Evolutionary conservation across 2,888 invertebrate genomes (phyloP).

Genomic region (Rhagophthalmus giganteus): DNA sequence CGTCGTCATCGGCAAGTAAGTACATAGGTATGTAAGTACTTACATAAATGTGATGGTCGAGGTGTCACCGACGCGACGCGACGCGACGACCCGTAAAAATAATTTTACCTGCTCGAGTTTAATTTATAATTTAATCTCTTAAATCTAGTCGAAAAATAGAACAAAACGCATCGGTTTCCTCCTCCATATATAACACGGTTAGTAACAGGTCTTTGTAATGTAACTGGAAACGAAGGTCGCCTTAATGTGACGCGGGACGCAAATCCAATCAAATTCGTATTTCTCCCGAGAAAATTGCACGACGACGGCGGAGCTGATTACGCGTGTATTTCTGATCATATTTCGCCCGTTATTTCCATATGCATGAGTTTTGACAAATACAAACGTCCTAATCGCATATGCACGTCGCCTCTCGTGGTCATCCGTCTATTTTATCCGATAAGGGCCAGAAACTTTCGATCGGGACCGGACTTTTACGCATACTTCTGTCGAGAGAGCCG

Average conservation of each 20-base stretch:
- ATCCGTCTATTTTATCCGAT: constrained; percentile 46
- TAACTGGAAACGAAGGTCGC: constrained; percentile 25
- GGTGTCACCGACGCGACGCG: too few species aligned
- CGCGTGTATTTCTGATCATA: constrained; percentile 42
- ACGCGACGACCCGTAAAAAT: too few species aligned
- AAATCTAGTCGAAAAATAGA: neutral
- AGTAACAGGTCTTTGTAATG: constrained; percentile 20
- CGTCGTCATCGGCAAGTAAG: too few species aligned
- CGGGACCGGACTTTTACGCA: constrained; percentile 13
- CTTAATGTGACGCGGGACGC: constrained; percentile 41
- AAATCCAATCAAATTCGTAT: constrained; percentile 54
- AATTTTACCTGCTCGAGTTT: too few species aligned
- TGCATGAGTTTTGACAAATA: constrained; percentile 52
- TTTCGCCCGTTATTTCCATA: constrained; percentile 52
- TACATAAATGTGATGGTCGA: too few species aligned
- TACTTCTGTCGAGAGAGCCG: constrained; percentile 7
- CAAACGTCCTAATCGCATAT: constrained; percentile 52
- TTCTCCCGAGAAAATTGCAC: constrained; percentile 54
- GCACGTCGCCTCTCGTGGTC: constrained; percentile 47
- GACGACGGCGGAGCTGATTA: constrained; percentile 51
- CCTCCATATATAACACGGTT: constrained; percentile 2
- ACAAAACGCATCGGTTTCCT: neutral
- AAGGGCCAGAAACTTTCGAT: constrained; percentile 35
- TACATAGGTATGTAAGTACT: too few species aligned
- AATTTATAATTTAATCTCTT: too few species aligned